phyloP scores from a whole-genome alignment of 2,113 vertebrate species.

The Bos indicus region DNA sequence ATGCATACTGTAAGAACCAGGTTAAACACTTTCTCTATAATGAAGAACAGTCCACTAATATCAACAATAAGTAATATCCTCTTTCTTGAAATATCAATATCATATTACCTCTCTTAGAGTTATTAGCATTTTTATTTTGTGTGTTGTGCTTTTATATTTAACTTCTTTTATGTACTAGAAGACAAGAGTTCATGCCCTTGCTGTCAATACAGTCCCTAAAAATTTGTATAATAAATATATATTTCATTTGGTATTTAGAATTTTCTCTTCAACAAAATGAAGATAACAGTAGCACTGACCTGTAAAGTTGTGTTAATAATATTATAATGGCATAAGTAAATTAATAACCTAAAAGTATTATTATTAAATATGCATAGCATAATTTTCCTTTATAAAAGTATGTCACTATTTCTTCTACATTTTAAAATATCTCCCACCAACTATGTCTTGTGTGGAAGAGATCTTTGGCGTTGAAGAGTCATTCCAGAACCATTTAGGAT shows the following conservation, averaged over 20 bases:
- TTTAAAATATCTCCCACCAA: background rate
- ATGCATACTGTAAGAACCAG: background rate
- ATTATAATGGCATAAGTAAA: background rate
- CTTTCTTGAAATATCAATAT: background rate
- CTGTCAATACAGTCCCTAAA: background rate
- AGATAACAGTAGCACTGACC: background rate
- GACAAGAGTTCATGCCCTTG: background rate
- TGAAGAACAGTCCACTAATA: background rate
- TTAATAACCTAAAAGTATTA: too few species aligned
- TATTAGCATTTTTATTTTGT: background rate
- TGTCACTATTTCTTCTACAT: background rate
- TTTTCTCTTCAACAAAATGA: background rate
- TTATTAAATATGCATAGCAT: background rate
- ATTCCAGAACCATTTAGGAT: background rate
- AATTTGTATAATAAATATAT: background rate
- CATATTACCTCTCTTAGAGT: background rate
- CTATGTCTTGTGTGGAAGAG: background rate
- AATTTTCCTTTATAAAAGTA: background rate
- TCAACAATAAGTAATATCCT: background rate
- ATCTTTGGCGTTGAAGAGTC: background rate
- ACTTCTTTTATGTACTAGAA: background rate
- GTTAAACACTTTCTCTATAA: background rate
- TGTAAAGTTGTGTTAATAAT: background rate
- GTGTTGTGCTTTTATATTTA: background rate
- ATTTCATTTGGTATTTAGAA: background rate